Conservation (phyloP, 92 coral and sea anemone genomes). For the Epizoanthus scotinus region DNA sequence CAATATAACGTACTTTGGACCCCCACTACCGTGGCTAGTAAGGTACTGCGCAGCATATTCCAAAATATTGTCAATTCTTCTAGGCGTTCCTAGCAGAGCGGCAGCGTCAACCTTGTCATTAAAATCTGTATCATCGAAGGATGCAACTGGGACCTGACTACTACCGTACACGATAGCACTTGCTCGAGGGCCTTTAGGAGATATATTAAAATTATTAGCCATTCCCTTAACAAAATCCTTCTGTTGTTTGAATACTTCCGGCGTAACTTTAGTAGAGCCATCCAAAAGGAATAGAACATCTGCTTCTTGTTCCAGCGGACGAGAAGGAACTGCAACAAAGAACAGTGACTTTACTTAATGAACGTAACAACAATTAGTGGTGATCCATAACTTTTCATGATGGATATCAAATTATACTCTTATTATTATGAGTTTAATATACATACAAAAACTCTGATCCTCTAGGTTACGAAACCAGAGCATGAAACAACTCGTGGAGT, state of each 20-base stretch:
- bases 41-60: slow-evolving; percentile 25
- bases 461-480: too few relatives aligned
- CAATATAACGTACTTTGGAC: slow-evolving; percentile 5
- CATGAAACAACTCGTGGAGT: too few relatives aligned
- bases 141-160: neutral
- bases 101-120: slow-evolving; percentile 18
- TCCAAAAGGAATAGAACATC: slow-evolving; percentile 24
- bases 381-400: too few relatives aligned
- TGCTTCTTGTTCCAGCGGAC: slow-evolving; percentile 29
- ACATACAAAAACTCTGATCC: too few relatives aligned
- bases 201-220: slow-evolving; percentile 16
- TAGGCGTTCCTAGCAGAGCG: slow-evolving; percentile 13
- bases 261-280: slow-evolving; percentile 12
- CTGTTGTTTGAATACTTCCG: slow-evolving; percentile 22
- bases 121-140: slow-evolving; percentile 24
- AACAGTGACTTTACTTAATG: too few relatives aligned
- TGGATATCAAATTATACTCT: too few relatives aligned
- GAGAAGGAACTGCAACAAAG: slow-evolving; percentile 9
- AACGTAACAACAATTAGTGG: too few relatives aligned
- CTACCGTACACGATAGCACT: slow-evolving; percentile 30
- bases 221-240: slow-evolving; percentile 23
- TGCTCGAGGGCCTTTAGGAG: slow-evolving; percentile 27
- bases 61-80: slow-evolving; percentile 11
- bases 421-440: too few relatives aligned
- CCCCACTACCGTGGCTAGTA: slow-evolving; percentile 21